A percentile compares a stretch with the other conserved stretches of the same genome.
Conservation (phyloP, 2,888 invertebrate species). For the Glyphotaelius pellucidus region DNA sequence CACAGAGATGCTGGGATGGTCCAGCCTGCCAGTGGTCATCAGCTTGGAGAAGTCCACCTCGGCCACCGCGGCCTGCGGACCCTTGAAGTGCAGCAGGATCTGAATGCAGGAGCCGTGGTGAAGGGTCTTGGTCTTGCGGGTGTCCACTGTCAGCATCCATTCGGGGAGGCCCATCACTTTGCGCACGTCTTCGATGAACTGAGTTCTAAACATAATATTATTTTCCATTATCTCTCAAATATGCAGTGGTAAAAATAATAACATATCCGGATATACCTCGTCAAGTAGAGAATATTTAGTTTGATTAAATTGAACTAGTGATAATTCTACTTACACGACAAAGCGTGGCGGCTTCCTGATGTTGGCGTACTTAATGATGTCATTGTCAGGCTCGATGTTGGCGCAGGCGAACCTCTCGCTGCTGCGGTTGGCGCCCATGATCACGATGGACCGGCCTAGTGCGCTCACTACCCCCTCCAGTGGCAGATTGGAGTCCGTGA, state of each 20-base stretch:
- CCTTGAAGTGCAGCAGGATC: conserved; percentile 91
- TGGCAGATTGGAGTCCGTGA: conserved; percentile 92
- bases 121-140: conserved; percentile 85
- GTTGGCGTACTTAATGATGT: conserved; percentile 93
- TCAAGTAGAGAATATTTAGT: too few species aligned
- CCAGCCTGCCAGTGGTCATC: conserved; percentile 84
- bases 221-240: too few species aligned
- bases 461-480: conserved; percentile 87
- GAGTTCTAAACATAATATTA: conserved; percentile 78
- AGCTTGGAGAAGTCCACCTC: conserved; percentile 89
- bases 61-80: conserved; percentile 86
- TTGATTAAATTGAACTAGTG: too few species aligned
- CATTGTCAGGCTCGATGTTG: conserved; percentile 93
- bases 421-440: conserved; percentile 86
- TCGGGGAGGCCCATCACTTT: conserved; percentile 90
- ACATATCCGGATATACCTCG: too few species aligned
- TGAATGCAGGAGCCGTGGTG: conserved; percentile 90
- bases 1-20: conserved; percentile 85
- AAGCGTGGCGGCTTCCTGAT: conserved; percentile 92
- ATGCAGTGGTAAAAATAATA: too few species aligned
- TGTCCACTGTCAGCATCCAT: conserved; percentile 93
- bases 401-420: conserved; percentile 90
- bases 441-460: conserved; percentile 90
- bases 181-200: conserved; percentile 89
- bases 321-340: conserved; percentile 83